phyloP scores from a whole-genome alignment of 2,113 vertebrate species.

The Colossoma macropomum region DNA sequence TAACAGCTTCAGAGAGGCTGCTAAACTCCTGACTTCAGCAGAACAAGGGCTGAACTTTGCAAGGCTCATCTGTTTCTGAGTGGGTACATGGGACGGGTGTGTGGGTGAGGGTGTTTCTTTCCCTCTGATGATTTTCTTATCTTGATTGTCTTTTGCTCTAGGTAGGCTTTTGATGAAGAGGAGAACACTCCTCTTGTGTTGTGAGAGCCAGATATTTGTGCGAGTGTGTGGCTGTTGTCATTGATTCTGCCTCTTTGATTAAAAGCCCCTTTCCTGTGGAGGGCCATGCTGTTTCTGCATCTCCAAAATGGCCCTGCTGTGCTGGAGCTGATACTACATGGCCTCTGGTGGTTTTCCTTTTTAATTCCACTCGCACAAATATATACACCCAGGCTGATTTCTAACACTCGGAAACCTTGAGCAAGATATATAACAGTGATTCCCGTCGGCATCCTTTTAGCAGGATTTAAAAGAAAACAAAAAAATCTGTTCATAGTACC shows the following conservation, averaged over 20 bases:
- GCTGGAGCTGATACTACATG: neutral
- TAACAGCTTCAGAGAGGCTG: neutral
- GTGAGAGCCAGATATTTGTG: neutral
- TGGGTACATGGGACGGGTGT: neutral
- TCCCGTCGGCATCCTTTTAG: neutral
- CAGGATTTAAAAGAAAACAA: neutral
- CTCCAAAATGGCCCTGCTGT: slow-evolving; percentile 13
- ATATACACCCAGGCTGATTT: neutral
- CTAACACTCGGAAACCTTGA: neutral
- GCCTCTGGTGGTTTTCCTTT: neutral
- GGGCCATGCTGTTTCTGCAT: neutral
- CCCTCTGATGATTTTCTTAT: neutral
- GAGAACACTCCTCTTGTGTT: neutral
- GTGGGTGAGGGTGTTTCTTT: neutral
- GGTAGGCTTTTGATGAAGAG: slow-evolving; percentile 14
- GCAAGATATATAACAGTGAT: neutral
- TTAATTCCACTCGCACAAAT: neutral
- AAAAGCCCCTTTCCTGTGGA: slow-evolving; percentile 26
- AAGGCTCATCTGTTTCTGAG: neutral
- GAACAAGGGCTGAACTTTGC: slow-evolving; percentile 7
- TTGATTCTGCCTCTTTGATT: slow-evolving; percentile 25
- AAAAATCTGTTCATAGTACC: neutral
- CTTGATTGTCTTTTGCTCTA: neutral
- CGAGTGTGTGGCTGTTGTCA: neutral
- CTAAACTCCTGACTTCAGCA: slow-evolving; percentile 28